Conservation (phyloP, 2,113 vertebrate genomes). For the Mustela nigripes region DNA sequence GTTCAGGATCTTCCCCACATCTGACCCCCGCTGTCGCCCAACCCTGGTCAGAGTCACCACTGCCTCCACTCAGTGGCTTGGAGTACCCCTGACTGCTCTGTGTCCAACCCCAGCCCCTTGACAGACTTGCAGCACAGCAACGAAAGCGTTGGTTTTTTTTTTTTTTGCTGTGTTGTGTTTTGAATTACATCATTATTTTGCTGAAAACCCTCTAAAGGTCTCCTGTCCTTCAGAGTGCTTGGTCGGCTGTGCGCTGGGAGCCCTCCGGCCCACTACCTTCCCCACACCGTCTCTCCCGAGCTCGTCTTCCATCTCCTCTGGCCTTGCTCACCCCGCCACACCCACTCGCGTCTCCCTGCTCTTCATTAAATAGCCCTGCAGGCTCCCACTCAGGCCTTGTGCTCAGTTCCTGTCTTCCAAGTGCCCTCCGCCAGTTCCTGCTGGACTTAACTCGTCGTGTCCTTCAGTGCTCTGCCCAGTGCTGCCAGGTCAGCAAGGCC, state of each 20-base stretch:
- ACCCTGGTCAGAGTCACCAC: not conserved
- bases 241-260: too few relatives aligned
- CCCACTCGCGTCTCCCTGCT: not conserved
- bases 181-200: not conserved
- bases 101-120: not conserved
- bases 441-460: rapidly evolving
- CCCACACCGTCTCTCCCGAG: rapidly evolving
- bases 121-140: not conserved
- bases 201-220: not conserved
- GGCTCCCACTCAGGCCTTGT: not conserved
- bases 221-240: not conserved
- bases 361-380: not conserved
- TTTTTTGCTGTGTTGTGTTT: not conserved
- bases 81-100: not conserved
- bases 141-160: not conserved
- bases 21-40: too few relatives aligned
- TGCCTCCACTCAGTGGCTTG: not conserved
- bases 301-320: not conserved
- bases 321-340: not conserved
- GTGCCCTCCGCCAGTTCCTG: rapidly evolving
- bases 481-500: not conserved
- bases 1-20: not conserved
- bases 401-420: not conserved
- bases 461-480: not conserved
- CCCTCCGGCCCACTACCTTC: too few relatives aligned